Conservation (phyloP, 2,888 invertebrate species). For the Rotaria macrura region DNA sequence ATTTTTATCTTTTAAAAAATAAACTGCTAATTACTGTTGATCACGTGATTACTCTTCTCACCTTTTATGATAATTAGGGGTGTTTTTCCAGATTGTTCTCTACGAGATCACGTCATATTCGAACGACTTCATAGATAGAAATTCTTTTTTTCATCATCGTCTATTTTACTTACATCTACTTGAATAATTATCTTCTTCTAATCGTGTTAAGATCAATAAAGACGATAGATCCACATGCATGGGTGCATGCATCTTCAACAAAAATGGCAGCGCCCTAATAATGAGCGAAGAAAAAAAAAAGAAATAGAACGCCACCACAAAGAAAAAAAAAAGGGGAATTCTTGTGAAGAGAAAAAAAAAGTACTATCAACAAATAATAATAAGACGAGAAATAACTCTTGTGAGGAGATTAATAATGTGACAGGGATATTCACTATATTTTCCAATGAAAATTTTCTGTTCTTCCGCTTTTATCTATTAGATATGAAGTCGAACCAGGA, state of each 20-base stretch:
- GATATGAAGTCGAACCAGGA: not conserved
- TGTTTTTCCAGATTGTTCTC: no score
- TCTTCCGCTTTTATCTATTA: no score
- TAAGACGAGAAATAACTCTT: not conserved
- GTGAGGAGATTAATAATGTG: not conserved
- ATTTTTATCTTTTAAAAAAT: no score
- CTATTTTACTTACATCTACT: not conserved
- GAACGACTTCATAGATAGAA: not conserved
- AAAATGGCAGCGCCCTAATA: not conserved
- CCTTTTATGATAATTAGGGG: no score
- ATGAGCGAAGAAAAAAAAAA: not conserved
- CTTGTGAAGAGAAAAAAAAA: not conserved
- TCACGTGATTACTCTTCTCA: no score
- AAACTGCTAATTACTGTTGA: no score
- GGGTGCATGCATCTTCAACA: not conserved
- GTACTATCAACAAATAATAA: constrained; percentile 1
- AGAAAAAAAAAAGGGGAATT: not conserved
- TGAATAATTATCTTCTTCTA: not conserved
- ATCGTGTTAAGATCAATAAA: not conserved
- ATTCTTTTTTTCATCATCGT: not conserved
- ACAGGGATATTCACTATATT: not conserved
- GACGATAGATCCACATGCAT: not conserved
- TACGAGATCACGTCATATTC: no score
- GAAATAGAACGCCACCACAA: not conserved
- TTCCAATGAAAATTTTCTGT: not conserved